Base-by-base conservation (phyloP, 2,113 vertebrate species). In the Irena cyanogastra region DNA sequence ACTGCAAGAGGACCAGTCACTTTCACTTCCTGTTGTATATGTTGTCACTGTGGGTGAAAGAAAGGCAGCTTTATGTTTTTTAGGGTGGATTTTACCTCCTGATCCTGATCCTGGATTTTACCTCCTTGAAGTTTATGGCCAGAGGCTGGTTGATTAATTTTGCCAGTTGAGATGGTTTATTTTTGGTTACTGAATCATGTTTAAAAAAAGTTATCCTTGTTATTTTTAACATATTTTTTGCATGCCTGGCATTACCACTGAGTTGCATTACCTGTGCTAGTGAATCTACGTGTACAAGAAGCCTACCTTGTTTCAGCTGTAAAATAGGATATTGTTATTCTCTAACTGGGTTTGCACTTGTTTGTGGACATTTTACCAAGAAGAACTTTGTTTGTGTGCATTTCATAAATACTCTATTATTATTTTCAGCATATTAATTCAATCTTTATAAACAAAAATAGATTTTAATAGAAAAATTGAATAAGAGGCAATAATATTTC, bases 221-320 rank as follows among this genome's bases (percentile, higher is more conserved):
- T 96, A 84, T 95, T 95, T 97, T 96, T 94, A 94, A 64, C 35
- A 30, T 64, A 52, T 41, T 88, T 83, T 96, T 94, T 96, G 47
- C 59, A 80, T 75, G 28, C 71, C 44, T 78, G 56, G 39, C 4
- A 72, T 93, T 88, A 66, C 35, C 26, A 75, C 27, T 42, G 86
- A 96, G 93, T 72, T 81, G 53, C 45, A 90, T 68, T 64, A 81
- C 79, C 56, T 63, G 4, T 81, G 60, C 76, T 79, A 59, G 85
- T 54, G 63, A 77, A 87, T 95, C 83, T 86, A 71, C 56, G 85
- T 75, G 61, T 31, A 45, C 49, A 86, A 93, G 83, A 93, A 90
- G 24, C 17, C 31, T 87, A 20, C 9, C 44, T 79, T 75, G 20
- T 83, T 89, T 85, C 76, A 83, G 61, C 53, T 77, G 21, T 76